Conservation (phyloP, 2,797 vertebrate genomes). For the Miichthys miiuy region DNA sequence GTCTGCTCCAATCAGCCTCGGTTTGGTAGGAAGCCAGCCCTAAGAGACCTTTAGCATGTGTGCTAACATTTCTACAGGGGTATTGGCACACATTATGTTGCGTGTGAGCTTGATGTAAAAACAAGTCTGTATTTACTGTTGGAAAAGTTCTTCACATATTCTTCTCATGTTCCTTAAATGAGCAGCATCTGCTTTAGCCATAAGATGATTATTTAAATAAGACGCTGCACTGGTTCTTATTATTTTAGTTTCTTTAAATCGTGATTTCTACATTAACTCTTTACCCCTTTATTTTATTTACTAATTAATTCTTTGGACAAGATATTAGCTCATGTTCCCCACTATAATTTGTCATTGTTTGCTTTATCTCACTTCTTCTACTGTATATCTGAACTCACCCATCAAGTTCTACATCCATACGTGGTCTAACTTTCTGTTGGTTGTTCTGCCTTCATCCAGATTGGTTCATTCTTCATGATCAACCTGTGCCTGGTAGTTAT, state of each 20-base stretch:
- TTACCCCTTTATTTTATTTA: background rate
- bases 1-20: constrained; percentile 67
- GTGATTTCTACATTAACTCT: background rate
- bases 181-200: constrained; percentile 50
- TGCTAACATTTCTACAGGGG: constrained; percentile 64
- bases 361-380: background rate
- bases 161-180: constrained; percentile 35
- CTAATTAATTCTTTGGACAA: background rate
- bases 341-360: constrained; percentile 17
- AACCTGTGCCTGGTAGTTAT: constrained; percentile 99
- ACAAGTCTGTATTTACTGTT: constrained; percentile 32
- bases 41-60: constrained; percentile 69
- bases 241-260: constrained; percentile 2
- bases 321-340: constrained; percentile 6
- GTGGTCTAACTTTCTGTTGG: background rate
- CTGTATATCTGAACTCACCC: background rate
- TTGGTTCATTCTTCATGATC: constrained; percentile 99
- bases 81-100: constrained; percentile 51
- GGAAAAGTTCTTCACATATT: constrained; percentile 20
- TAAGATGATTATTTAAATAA: constrained; percentile 42
- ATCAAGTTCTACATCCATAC: background rate
- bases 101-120: constrained; percentile 36
- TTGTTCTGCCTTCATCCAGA: constrained; percentile 78
- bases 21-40: constrained; percentile 56
- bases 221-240: background rate